Evolutionary conservation across 1,140 invertebrate species (phyloP), one percentile per base, ranked within the genome.

Genomic region (Solenopsis fugax): DNA sequence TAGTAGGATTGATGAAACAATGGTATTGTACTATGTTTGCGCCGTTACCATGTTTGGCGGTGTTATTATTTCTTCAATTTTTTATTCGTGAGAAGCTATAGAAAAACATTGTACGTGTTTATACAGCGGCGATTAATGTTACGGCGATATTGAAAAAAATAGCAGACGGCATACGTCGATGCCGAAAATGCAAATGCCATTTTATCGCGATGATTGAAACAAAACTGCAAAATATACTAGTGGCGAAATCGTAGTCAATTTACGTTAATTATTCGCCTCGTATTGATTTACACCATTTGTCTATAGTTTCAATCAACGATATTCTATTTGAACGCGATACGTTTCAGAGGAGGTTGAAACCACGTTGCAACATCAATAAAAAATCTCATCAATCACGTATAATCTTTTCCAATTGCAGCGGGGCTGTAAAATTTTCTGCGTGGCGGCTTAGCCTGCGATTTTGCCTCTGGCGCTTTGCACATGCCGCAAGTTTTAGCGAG

Each of bases 181-280:
- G 54, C 54, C 13, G 52, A 84, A 84, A 84, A 84, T 84, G 58
- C 24, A 84, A 73, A 84, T 73, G 80, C 50, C 80, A 84, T 73
- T 84, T 84, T 54, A 60, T 24, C 24, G 41, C 69, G 37, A 48
- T 58, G 41, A 84, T 84, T 48, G 69, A 60, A 73, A 73, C 37
- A 73, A 58, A 52, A 82, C 37, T 60, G 41, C 41, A 16, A 69
- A 73, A 73, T 60, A 73, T 50, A 60, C 24, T 60, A 73, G 54
- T 58, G 24, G 41, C 48, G 41, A 60, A 84, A 73, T 60, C 56
- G 54, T n/a, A 18, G n/a, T 29, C 37, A 50, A 82, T 84, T 73
- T 56, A 62, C 41, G 24, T 73, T 54, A 81, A 60, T 73, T 73
- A 84, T 60, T 84, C 54, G n/a, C 24, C 52, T 9, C 21, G 18